A percentile compares a stretch with the other conserved stretches of the same genome.
Evolutionary conservation across 2,888 invertebrate genomes (phyloP).

Genomic region (Stenodema calcarata): DNA sequence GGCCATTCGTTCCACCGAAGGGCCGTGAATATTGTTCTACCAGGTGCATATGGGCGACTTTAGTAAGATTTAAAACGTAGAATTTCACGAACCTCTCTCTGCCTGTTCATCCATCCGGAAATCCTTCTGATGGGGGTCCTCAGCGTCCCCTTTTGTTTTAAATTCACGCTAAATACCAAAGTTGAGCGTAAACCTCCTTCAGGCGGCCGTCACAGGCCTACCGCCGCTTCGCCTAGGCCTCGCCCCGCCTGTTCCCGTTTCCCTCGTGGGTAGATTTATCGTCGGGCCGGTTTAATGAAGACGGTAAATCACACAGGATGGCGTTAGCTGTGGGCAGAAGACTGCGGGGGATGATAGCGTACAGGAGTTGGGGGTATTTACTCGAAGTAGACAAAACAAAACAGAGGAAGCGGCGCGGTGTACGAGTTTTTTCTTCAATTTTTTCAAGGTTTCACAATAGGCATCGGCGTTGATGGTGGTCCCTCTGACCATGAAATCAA

Average conservation of each 20-base stretch:
- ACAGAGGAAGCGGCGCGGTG: background rate
- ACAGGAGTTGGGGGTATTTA: background rate
- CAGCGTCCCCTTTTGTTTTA: background rate
- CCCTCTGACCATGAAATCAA: too few species aligned
- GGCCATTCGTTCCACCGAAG: too few species aligned
- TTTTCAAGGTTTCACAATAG: too few species aligned
- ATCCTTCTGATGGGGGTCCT: background rate
- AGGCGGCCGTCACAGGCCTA: background rate
- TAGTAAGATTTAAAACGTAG: too few species aligned
- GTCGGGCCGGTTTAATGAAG: slow-evolving; percentile 32
- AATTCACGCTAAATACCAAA: slow-evolving; percentile 13
- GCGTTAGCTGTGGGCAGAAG: background rate
- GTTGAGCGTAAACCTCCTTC: background rate
- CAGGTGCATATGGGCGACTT: too few species aligned
- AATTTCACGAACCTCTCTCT: too few species aligned
- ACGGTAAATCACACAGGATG: slow-evolving; percentile 38
- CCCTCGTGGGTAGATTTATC: background rate
- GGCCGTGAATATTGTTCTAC: too few species aligned
- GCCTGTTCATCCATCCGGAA: background rate
- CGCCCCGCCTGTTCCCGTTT: background rate
- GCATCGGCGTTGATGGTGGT: too few species aligned
- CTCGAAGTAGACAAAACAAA: background rate
- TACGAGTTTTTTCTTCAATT: too few species aligned
- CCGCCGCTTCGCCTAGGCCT: too few species aligned
- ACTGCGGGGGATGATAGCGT: background rate